Percentiles rank a stretch among this genome's conserved stretches.
phyloP scores from a whole-genome alignment of 1,140 invertebrate genomes.

The Drosophila ananassae region DNA sequence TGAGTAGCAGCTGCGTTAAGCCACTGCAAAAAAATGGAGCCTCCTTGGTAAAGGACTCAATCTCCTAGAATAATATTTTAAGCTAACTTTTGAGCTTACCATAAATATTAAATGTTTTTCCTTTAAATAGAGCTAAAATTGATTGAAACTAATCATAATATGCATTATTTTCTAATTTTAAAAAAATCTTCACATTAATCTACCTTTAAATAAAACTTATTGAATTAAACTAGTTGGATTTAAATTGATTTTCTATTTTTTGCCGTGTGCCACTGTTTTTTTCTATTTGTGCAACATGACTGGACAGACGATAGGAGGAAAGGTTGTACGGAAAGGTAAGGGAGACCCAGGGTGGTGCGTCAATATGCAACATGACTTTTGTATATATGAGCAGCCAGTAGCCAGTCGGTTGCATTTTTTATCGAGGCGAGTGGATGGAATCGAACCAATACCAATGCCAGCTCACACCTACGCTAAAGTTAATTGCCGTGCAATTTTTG shows the following conservation, averaged over 20 bases:
- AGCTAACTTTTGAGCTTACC: too few species aligned
- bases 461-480: conserved; percentile 55
- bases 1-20: conserved; percentile 3
- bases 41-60: background rate
- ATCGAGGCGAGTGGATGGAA: conserved; percentile 23
- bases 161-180: background rate
- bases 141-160: background rate
- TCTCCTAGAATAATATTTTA: background rate
- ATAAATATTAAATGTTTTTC: too few species aligned
- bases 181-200: background rate
- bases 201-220: background rate
- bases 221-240: background rate
- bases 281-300: conserved; percentile 62
- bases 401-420: conserved; percentile 41
- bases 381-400: conserved; percentile 16
- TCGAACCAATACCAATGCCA: conserved; percentile 4
- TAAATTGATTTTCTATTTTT: background rate
- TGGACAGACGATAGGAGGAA: background rate
- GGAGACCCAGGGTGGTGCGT: conserved; percentile 7
- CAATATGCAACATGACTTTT: conserved; percentile 66
- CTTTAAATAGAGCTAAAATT: too few species aligned
- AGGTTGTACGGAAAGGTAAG: background rate
- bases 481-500: conserved; percentile 82
- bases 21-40: conserved; percentile 1
- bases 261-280: conserved; percentile 17